Evolutionary conservation across 2,113 vertebrate genomes (phyloP).

Genomic region (Planiliza haematocheilus): DNA sequence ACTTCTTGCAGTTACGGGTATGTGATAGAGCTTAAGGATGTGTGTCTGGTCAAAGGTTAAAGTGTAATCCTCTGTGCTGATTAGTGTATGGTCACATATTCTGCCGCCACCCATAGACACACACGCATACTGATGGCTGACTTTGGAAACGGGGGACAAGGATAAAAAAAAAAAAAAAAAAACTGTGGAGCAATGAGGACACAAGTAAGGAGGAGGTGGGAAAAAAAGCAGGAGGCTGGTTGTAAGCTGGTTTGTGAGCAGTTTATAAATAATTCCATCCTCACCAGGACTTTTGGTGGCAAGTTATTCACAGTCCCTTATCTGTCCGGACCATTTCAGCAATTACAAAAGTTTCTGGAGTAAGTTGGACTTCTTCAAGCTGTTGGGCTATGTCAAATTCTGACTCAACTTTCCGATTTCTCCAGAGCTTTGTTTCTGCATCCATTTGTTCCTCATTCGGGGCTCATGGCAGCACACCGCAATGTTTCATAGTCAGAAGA

Average conservation of each 20-base stretch:
- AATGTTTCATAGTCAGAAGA: conserved; percentile 60
- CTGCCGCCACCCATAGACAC: conserved; percentile 28
- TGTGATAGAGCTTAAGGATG: conserved; percentile 45
- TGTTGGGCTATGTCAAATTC: not conserved
- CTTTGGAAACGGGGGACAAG: conserved; percentile 61
- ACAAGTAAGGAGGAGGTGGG: not conserved
- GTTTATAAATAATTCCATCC: conserved; percentile 54
- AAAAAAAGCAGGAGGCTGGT: conserved; percentile 1
- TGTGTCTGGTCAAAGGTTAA: conserved; percentile 52
- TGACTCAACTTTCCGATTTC: conserved; percentile 18
- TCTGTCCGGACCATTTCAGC: not conserved
- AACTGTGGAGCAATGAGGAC: not conserved
- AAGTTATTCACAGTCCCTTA: conserved; percentile 5
- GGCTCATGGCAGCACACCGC: conserved; percentile 6
- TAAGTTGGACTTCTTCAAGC: conserved; percentile 6
- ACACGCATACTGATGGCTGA: conserved; percentile 64
- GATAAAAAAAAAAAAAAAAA: conserved; percentile 40
- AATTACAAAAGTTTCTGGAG: conserved; percentile 7
- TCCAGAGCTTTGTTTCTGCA: conserved; percentile 25
- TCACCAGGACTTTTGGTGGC: conserved; percentile 1
- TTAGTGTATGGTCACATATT: conserved; percentile 71
- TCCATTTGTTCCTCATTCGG: conserved; percentile 31
- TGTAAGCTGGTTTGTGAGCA: conserved; percentile 41
- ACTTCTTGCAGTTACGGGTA: conserved; percentile 3
- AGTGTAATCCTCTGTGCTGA: conserved; percentile 59